A percentile compares a stretch with the other conserved stretches of the same genome.
Conservation (phyloP, 2,888 invertebrate species). For the Idaea aversata region DNA sequence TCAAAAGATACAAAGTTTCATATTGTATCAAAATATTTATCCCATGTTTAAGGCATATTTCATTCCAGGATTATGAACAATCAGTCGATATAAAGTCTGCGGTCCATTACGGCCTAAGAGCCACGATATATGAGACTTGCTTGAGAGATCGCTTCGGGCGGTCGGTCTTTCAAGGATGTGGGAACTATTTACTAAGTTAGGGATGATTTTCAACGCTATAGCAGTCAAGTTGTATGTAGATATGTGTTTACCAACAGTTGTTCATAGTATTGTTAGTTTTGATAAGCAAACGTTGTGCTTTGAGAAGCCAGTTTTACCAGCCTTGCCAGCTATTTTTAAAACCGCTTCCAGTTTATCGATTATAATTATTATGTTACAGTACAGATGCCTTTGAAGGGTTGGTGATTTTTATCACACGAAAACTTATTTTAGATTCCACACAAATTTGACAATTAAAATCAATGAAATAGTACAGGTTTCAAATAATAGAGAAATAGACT, state of each 20-base stretch:
- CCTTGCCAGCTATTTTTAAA: neutral
- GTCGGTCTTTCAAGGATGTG: neutral
- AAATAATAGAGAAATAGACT: too few relatives aligned
- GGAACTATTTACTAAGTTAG: neutral
- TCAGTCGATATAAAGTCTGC: neutral
- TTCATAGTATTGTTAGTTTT: neutral
- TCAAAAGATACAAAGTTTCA: too few relatives aligned
- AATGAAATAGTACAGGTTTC: too few relatives aligned
- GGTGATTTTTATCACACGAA: too few relatives aligned
- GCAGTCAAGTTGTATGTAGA: neutral
- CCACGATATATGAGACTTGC: neutral
- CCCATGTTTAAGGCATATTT: too few relatives aligned
- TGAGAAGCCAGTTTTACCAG: neutral
- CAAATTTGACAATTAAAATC: too few relatives aligned
- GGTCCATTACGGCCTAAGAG: neutral
- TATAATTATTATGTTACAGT: too few relatives aligned
- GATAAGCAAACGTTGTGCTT: neutral
- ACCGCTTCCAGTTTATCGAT: neutral
- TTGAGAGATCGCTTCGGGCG: conserved; percentile 1
- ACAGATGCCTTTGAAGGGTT: too few relatives aligned
- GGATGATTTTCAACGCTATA: neutral
- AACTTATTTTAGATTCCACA: too few relatives aligned
- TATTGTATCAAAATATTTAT: too few relatives aligned
- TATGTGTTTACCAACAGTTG: neutral
- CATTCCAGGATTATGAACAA: too few relatives aligned